phyloP scores from a whole-genome alignment of 2,797 vertebrate genomes.

The Serranus cabrilla region DNA sequence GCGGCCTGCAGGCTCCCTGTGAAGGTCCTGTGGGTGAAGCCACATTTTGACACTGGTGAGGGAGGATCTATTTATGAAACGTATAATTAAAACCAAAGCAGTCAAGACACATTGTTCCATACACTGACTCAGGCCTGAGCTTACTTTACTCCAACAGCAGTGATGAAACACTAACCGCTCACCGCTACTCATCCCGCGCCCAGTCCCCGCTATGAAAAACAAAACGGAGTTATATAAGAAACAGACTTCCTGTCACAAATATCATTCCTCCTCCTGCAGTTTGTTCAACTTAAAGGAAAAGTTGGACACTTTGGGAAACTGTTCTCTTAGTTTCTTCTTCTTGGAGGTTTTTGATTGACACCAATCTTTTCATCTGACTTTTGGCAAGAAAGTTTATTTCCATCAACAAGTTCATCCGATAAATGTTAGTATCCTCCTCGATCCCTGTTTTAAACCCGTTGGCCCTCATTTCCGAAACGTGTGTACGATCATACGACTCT shows the following conservation, averaged over 20 bases:
- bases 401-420: too few species aligned
- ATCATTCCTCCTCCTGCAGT: background rate
- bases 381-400: background rate
- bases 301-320: background rate
- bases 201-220: constrained; percentile 29
- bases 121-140: constrained; percentile 14
- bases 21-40: constrained; percentile 25
- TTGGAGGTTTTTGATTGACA: too few species aligned
- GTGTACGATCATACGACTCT: too few species aligned
- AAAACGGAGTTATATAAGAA: constrained; percentile 53
- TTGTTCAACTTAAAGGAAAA: background rate
- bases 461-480: too few species aligned
- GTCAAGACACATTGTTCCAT: constrained; percentile 22
- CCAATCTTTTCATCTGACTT: background rate
- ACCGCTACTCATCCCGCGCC: constrained; percentile 5
- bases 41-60: constrained; percentile 31
- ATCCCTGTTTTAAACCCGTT: too few species aligned
- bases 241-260: constrained; percentile 32
- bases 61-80: constrained; percentile 48
- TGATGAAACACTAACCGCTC: constrained; percentile 43
- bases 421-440: too few species aligned
- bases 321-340: too few species aligned
- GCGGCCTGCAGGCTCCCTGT: constrained; percentile 32
- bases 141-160: constrained; percentile 32
- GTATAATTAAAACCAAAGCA: constrained; percentile 36